phyloP scores from a whole-genome alignment of 2,797 vertebrate species.

The Lacerta bilineata region DNA sequence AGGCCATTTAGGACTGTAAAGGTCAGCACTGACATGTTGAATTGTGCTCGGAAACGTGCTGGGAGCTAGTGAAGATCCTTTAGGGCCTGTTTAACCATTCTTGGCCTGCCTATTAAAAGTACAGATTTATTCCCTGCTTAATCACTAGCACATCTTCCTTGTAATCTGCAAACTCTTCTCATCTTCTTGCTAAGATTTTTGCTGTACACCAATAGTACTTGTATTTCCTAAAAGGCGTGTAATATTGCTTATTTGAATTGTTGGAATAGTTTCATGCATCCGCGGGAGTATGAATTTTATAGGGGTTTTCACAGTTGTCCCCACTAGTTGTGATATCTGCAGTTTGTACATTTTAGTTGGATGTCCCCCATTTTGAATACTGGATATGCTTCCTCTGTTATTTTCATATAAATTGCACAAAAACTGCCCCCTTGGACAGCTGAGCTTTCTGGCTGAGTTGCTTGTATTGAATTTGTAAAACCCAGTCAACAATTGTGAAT shows the following conservation, averaged over 20 bases:
- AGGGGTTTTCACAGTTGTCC: background rate
- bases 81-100: background rate
- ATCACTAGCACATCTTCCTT: no score
- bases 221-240: background rate
- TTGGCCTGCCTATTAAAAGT: background rate
- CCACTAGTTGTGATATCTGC: background rate
- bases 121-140: background rate
- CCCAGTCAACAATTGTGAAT: background rate
- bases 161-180: background rate
- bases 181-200: no score
- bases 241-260: background rate
- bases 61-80: no score
- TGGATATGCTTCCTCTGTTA: background rate
- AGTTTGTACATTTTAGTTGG: background rate
- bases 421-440: background rate
- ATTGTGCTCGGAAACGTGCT: no score
- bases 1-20: no score
- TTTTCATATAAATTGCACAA: background rate
- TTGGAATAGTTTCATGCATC: background rate
- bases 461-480: background rate
- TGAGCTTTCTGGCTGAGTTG: background rate
- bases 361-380: background rate
- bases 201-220: background rate
- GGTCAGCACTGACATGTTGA: no score
- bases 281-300: background rate